Evolutionary conservation across 2,113 vertebrate species (phyloP).

Genomic region (Atlantisia rogersi): DNA sequence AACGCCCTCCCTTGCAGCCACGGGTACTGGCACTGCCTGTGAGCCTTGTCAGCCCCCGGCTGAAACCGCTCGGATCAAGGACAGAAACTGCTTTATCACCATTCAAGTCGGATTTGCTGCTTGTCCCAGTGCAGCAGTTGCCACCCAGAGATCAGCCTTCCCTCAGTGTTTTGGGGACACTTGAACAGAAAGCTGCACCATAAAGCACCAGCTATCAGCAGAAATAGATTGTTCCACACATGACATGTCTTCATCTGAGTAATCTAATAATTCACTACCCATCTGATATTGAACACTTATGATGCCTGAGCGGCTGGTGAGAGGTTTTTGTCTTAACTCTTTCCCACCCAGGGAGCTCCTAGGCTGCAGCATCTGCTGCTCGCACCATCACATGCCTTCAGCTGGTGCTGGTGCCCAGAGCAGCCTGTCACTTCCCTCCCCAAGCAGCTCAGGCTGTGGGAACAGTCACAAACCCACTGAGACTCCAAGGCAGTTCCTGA

Average conservation of each 20-base stretch:
- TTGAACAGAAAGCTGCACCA: background rate
- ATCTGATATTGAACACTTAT: background rate
- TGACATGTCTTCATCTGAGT: fast-evolving
- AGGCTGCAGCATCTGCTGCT: background rate
- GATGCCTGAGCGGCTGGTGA: background rate
- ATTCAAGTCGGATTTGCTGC: background rate
- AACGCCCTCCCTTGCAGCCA: background rate
- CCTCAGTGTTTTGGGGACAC: background rate
- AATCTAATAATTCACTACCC: background rate
- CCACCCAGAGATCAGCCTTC: background rate
- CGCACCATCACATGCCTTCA: background rate
- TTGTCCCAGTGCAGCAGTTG: background rate
- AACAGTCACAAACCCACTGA: background rate
- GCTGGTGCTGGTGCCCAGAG: background rate
- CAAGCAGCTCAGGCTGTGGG: background rate
- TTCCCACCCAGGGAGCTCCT: background rate
- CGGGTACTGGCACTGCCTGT: background rate
- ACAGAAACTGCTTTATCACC: background rate
- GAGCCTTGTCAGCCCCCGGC: background rate
- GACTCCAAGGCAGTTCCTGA: background rate
- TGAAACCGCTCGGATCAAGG: no score
- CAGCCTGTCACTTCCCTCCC: fast-evolving
- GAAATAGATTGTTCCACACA: background rate
- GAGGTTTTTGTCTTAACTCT: background rate
- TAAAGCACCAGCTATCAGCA: background rate